Evolutionary conservation across 2,888 invertebrate species (phyloP).

Genomic region (Cantharis nigra): DNA sequence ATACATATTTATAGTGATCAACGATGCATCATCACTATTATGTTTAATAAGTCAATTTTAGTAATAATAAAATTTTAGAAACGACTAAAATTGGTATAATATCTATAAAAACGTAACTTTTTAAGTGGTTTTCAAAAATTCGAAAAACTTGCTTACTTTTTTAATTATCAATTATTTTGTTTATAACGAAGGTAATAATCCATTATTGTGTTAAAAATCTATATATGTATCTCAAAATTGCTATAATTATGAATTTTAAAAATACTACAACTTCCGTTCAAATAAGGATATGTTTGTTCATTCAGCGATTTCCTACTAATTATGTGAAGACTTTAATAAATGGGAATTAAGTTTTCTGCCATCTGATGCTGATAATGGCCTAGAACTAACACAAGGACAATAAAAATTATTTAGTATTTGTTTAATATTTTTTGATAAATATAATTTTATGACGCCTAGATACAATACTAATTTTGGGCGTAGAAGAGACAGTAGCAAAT

Average conservation of each 20-base stretch:
- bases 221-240: neutral
- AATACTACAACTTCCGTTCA: neutral
- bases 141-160: neutral
- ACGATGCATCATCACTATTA: neutral
- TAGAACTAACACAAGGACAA: neutral
- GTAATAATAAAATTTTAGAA: neutral
- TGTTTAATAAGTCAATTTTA: neutral
- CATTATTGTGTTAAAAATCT: neutral
- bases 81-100: neutral
- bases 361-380: constrained; percentile 1
- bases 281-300: constrained; percentile 2
- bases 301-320: constrained; percentile 2
- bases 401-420: neutral
- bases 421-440: neutral
- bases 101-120: neutral
- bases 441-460: neutral
- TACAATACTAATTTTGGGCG: constrained; percentile 5
- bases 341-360: constrained; percentile 11
- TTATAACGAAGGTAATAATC: neutral
- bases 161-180: neutral
- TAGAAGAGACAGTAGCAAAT: constrained; percentile 10
- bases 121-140: neutral
- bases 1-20: neutral
- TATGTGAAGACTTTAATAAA: constrained; percentile 12
- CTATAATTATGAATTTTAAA: neutral